A percentile compares a stretch with the other conserved stretches of the same genome.
phyloP scores from a whole-genome alignment of 64 coral and sea anemone species.

The Dendronephthya gigantea region DNA sequence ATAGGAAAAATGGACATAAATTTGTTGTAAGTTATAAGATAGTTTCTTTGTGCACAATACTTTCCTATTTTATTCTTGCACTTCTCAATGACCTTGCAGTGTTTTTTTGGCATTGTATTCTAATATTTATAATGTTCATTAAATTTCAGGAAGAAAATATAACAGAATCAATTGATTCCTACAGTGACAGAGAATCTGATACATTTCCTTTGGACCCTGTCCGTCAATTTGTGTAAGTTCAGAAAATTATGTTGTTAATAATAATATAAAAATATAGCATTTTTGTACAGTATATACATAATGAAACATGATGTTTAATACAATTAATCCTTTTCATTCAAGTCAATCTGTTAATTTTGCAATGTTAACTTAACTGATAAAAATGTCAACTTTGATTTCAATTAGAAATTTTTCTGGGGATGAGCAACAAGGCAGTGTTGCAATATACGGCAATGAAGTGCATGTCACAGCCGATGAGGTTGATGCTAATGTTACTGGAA shows the following conservation, averaged over 20 bases:
- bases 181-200: not conserved
- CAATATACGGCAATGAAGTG: slow-evolving; percentile 8
- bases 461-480: not conserved
- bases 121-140: not conserved
- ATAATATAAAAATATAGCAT: no score
- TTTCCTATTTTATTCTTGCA: not conserved
- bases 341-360: no score
- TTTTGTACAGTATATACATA: no score
- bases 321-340: no score
- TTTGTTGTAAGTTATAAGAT: not conserved
- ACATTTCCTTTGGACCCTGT: not conserved
- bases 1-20: not conserved
- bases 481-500: not conserved
- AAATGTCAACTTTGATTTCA: not conserved
- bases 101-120: no score
- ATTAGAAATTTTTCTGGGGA: not conserved
- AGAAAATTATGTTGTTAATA: not conserved
- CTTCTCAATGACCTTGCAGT: not conserved
- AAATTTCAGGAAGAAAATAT: not conserved
- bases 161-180: not conserved
- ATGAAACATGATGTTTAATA: no score
- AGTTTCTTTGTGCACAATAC: not conserved
- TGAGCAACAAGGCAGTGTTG: not conserved
- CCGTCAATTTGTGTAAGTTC: slow-evolving; percentile 5
- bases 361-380: no score